Evolutionary conservation across 1,140 invertebrate species (phyloP).

Genomic region (Aphis gossypii): DNA sequence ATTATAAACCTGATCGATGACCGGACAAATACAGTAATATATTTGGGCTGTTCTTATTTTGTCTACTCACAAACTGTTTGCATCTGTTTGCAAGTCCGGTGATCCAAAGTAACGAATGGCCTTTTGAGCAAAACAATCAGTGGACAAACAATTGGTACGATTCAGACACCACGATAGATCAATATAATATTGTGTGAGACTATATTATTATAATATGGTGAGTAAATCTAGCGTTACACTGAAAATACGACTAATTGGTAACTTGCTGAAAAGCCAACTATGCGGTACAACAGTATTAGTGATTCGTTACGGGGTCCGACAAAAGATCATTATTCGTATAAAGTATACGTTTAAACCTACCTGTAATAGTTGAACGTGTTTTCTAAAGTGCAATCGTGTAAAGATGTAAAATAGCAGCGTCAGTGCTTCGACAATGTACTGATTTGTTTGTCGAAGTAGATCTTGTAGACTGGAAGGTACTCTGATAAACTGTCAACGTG

Average conservation of each 20-base stretch:
- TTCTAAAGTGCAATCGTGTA: neutral
- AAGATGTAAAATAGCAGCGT: neutral
- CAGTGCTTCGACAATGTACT: neutral
- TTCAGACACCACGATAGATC: neutral
- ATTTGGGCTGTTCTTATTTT: too few species aligned
- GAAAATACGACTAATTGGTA: neutral
- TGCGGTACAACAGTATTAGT: neutral
- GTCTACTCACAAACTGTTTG: neutral
- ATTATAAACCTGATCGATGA: too few species aligned
- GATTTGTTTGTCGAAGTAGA: neutral
- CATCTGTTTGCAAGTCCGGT: neutral
- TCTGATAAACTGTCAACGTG: neutral
- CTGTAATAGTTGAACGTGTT: neutral
- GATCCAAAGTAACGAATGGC: neutral
- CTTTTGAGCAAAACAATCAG: neutral
- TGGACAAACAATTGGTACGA: neutral
- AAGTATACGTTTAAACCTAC: neutral
- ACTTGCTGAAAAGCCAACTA: neutral
- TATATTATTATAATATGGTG: neutral
- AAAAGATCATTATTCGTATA: neutral
- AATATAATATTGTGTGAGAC: too few species aligned
- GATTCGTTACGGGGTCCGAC: neutral
- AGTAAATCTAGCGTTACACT: neutral
- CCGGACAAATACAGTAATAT: too few species aligned
- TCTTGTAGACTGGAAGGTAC: neutral